Evolutionary conservation across 2,797 vertebrate genomes (phyloP).

Genomic region (Crocidura indochinensis): DNA sequence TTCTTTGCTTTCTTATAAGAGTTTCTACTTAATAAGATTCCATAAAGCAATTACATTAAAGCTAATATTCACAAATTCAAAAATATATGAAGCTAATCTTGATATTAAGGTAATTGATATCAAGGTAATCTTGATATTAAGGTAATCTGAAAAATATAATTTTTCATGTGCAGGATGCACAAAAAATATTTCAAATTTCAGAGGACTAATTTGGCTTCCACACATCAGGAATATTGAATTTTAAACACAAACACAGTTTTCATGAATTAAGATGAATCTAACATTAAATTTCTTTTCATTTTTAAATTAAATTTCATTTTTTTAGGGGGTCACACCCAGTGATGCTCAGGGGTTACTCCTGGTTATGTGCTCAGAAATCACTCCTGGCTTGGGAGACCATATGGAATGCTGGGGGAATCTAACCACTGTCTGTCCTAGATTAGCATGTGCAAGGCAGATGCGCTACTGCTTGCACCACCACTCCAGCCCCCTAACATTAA

Average conservation of each 20-base stretch:
- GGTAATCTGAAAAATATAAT: conserved; percentile 73
- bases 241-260: conserved; percentile 72
- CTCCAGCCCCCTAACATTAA: conserved; percentile 13
- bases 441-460: no score
- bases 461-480: no score
- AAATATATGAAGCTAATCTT: conserved; percentile 75
- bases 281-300: conserved; percentile 48
- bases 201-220: conserved; percentile 61
- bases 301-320: no score
- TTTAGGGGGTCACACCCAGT: no score
- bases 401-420: no score
- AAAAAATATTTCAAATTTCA: conserved; percentile 68
- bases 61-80: conserved; percentile 77
- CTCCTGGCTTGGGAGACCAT: no score
- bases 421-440: no score
- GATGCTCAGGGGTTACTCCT: no score
- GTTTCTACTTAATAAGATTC: conserved; percentile 78
- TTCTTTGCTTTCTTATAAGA: conserved; percentile 70
- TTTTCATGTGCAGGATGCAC: conserved; percentile 66
- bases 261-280: conserved; percentile 62
- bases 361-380: no score
- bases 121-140: conserved; percentile 79
- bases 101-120: conserved; percentile 76
- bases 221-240: conserved; percentile 71
- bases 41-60: conserved; percentile 83